phyloP scores from a whole-genome alignment of 2,113 vertebrate genomes.

The Hypanus sabinus region DNA sequence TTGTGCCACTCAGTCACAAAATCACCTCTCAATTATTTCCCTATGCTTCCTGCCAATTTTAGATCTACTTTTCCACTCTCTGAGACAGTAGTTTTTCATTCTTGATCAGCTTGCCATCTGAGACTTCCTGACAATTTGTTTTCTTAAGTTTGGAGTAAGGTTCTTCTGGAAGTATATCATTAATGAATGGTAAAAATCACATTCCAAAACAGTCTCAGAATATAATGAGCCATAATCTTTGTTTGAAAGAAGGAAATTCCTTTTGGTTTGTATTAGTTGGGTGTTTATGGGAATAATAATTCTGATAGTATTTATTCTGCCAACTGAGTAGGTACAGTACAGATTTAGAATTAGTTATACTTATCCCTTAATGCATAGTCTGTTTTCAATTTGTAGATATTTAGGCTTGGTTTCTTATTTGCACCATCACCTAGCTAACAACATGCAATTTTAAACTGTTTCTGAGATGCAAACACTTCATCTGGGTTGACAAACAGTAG shows the following conservation, averaged over 20 bases:
- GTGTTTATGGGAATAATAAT: neutral
- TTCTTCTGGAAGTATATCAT: neutral
- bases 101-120: too few species aligned
- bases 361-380: neutral
- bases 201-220: neutral
- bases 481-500: neutral
- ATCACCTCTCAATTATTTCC: too few species aligned
- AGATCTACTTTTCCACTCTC: too few species aligned
- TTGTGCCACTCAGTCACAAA: too few species aligned
- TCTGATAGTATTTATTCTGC: neutral
- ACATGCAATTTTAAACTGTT: neutral
- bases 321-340: neutral
- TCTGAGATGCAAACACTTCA: neutral
- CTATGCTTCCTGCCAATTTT: too few species aligned
- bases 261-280: neutral
- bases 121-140: neutral
- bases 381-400: neutral
- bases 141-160: neutral
- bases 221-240: neutral
- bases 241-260: neutral
- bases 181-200: neutral
- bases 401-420: neutral
- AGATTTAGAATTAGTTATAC: neutral
- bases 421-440: neutral
- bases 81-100: too few species aligned